These are phyloP conservation scores for Drosophila tsacasi DNA, from an alignment of 1,140 invertebrate species.

Conservation along the genomic window DNA sequence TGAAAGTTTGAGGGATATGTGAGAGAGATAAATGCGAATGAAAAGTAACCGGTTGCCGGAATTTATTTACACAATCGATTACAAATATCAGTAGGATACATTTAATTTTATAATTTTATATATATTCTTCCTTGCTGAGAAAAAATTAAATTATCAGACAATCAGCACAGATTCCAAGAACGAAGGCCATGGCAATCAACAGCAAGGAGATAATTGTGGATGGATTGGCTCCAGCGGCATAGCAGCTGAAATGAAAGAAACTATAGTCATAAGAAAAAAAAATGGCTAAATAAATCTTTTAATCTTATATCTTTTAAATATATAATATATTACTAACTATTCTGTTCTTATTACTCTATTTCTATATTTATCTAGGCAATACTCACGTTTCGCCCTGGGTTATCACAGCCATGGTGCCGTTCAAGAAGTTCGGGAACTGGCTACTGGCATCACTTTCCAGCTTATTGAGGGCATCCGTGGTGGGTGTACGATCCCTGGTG, in stretches of 20 bases:
- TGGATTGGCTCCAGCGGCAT: conserved; percentile 45
- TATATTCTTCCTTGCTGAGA: too few species aligned
- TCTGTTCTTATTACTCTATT: neutral
- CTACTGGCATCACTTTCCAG: conserved; percentile 32
- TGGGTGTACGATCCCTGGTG: conserved; percentile 44
- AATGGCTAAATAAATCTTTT: neutral
- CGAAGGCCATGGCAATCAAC: conserved; percentile 39
- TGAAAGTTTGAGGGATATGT: neutral
- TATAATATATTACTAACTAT: neutral
- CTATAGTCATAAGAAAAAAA: conserved; percentile 8
- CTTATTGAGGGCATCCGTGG: conserved; percentile 11
- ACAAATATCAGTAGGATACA: too few species aligned
- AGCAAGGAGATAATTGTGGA: conserved; percentile 36
- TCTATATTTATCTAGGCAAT: neutral
- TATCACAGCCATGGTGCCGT: conserved; percentile 54
- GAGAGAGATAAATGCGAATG: neutral
- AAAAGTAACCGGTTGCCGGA: neutral
- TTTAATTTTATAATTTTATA: too few species aligned
- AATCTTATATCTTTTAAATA: too few species aligned
- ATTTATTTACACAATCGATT: neutral
- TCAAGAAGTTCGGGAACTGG: conserved; percentile 48
- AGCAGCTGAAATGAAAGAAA: conserved; percentile 52
- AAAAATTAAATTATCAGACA: neutral
- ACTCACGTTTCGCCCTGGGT: conserved; percentile 69
- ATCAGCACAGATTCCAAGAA: neutral